Base-by-base conservation (phyloP, 2,113 vertebrate genomes). In the Corvus cornix region DNA sequence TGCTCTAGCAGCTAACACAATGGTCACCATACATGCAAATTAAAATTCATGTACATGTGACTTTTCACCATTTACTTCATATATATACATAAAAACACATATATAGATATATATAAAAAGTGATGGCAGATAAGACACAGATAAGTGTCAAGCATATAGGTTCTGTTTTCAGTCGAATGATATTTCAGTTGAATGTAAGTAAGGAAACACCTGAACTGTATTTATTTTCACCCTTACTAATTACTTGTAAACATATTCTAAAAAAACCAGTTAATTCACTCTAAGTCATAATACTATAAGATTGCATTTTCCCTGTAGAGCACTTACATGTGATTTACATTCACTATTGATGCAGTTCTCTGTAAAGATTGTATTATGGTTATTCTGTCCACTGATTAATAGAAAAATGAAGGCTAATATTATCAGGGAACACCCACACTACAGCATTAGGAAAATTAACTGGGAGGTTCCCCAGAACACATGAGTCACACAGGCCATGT, bases 211-310 rank as follows among this genome's bases (percentile, higher is more conserved):
- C 21, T 68, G 33, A 67, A 52, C 22, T 48, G 2, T 37, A 33
- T 75, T 90, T 87, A 30, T 81, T 84, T 84, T 85, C 23, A 28
- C 52, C 8, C 72, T 85, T 48, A 30, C 4, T 53, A 66, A 41
- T 66, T 69, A 26, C 2, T 69, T 78, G 20, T 39, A 59, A 83
- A 59, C 2, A 11, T 55, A 19, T 46, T 78, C 64, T 7, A 31
- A 52, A 44, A 67, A 8, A 62, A 3, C 0, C 1, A 33, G 7
- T 66, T 51, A 1, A n/a, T 64, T 84, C 3, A 30, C 3, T 41
- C 67, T 10, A 75, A 63, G 43, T 16, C 23, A 35, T 67, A 68
- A 19, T 51, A 30, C 10, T 39, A 2, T 48, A 62, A 48, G 28
- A 48, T 19, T 63, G 9, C 3, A 22, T 70, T 88, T 89, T 51